Evolutionary conservation across 2,797 vertebrate genomes (phyloP), one percentile per base, ranked within the genome.

Genomic region (Smutsia temminckii): DNA sequence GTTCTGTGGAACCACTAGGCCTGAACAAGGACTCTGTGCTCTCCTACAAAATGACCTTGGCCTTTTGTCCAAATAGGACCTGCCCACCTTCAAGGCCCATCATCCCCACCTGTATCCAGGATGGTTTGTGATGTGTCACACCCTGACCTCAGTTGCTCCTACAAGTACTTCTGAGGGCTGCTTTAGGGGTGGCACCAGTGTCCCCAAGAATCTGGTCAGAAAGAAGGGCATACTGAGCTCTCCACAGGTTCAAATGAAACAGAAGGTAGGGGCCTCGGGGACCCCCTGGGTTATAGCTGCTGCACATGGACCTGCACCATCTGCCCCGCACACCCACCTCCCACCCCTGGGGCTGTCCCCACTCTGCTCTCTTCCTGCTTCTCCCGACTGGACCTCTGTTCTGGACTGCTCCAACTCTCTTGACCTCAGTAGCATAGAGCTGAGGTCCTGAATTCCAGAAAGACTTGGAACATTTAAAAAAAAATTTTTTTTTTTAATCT

Each of bases 361-460:
- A 5, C 80, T 37, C 49, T 17, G 10, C 18, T 42, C 42, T 63
- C 93, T 18, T 57, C 55, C 77, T 75, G 46, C 27, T 23, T 75
- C 72, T n/a, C 63, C 84, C 2, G 0, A 0, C 46, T 32, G 80
- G 72, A 32, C 61, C 85, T 69, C 81, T 86, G 61, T 91, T 79
- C 71, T 34, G 51, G 77, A 87, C 61, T 2, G 25, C 68, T 42
- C 86, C 71, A 64, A 16, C 69, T 72, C 53, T 77, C 75, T 4
- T 57, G 69, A 90, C 49, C 74, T 78, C 63, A 71, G 13, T 2
- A 72, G 59, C 83, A 57, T 18, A 57, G 89, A 87, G 32, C 69
- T n/a, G 64, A 84, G 77, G 46, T 51, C 69, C 71, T 46, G 81
- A 87, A 72, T 66, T 49, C 90, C 87, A 85, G 83, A 85, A 78